Conservation (phyloP, 1,140 invertebrate species). For the Coelopa frigida region DNA sequence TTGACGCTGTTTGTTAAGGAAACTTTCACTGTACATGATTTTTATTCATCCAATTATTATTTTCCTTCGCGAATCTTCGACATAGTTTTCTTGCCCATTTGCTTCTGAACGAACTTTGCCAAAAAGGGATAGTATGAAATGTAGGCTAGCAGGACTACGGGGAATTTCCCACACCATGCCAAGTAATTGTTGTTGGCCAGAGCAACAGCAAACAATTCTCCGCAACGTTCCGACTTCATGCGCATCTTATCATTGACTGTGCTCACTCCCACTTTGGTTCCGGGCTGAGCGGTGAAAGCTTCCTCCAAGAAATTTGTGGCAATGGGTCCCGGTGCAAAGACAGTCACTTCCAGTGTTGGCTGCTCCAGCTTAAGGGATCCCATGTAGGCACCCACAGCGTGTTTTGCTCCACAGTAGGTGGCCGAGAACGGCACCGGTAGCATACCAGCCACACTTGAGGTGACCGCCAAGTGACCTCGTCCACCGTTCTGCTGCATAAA, state of each 20-base stretch:
- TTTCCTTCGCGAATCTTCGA: constrained; percentile 45
- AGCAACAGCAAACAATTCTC: constrained; percentile 61
- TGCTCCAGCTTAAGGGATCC: constrained; percentile 58
- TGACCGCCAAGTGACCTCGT: constrained; percentile 63
- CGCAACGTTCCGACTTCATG: constrained; percentile 66
- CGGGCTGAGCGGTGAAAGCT: constrained; percentile 59
- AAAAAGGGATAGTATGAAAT: constrained; percentile 56
- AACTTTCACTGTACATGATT: too few relatives aligned
- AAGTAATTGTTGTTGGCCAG: constrained; percentile 70
- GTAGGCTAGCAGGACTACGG: constrained; percentile 58
- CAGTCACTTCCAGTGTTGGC: constrained; percentile 51
- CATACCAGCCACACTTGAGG: constrained; percentile 65
- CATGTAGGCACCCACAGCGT: constrained; percentile 76
- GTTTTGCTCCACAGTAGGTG: constrained; percentile 72
- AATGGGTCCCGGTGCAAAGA: constrained; percentile 72
- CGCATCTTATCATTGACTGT: constrained; percentile 48
- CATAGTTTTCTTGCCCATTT: constrained; percentile 36
- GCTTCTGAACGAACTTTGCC: constrained; percentile 36
- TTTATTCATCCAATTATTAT: constrained; percentile 15
- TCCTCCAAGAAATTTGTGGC: constrained; percentile 64
- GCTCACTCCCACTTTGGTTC: constrained; percentile 50
- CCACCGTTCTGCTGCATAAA: constrained; percentile 51
- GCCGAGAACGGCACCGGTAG: constrained; percentile 63
- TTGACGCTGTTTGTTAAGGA: too few relatives aligned
- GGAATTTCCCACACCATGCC: constrained; percentile 66